phyloP scores from a whole-genome alignment of 2,113 vertebrate species.

The Gobiocypris rarus region DNA sequence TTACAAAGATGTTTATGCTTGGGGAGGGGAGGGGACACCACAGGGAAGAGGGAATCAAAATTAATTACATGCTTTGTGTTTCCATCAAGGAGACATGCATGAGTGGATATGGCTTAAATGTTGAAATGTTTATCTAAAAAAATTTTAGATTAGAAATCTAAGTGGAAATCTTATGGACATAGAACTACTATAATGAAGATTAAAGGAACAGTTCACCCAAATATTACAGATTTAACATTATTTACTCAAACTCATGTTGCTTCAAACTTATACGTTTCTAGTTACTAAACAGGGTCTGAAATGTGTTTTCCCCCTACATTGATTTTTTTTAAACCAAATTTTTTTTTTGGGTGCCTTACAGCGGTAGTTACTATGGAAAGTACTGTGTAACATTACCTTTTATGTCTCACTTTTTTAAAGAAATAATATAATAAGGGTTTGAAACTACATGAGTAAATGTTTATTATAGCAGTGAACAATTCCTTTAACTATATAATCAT shows the following conservation, averaged over 20 bases:
- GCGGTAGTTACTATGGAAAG: background rate
- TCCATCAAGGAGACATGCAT: constrained; percentile 50
- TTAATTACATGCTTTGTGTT: constrained; percentile 42
- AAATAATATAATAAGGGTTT: background rate
- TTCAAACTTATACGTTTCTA: background rate
- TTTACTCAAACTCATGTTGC: background rate
- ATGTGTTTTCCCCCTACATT: background rate
- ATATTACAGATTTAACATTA: background rate
- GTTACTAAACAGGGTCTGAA: background rate
- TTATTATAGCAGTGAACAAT: background rate
- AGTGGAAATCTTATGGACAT: background rate
- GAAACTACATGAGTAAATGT: background rate
- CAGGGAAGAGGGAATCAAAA: constrained; percentile 10
- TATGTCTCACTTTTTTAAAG: background rate
- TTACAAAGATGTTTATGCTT: constrained; percentile 28
- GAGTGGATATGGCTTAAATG: constrained; percentile 50
- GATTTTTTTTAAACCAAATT: too few relatives aligned
- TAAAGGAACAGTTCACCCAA: background rate
- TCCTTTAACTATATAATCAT: background rate
- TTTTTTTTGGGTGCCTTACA: background rate
- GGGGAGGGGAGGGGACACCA: constrained; percentile 3
- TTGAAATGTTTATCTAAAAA: constrained; percentile 34
- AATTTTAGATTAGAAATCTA: background rate
- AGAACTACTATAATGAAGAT: background rate
- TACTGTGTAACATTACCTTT: background rate